Evolutionary conservation across 2,888 invertebrate species (phyloP), one percentile per base, ranked within the genome.

Genomic region (Pterostichus madidus): DNA sequence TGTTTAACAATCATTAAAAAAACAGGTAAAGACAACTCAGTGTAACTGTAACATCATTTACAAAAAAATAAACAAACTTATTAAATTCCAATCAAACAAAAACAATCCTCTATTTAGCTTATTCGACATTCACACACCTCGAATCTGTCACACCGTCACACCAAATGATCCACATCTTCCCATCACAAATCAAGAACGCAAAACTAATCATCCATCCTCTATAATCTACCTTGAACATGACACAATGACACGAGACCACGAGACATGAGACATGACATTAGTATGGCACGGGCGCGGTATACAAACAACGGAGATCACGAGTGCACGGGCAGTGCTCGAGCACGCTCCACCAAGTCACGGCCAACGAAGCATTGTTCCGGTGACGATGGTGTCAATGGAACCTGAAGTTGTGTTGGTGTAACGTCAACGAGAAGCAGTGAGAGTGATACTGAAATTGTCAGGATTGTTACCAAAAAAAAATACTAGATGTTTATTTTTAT

Each of bases 151-250:
- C n/a, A 52, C 52, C 13, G n/a, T 13, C 39, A 39, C 39, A 5
- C 8, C 39, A 39, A 39, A 6, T 39, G 39, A 39, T 39, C 46
- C 8, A 46, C 11, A 24, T 24, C n/a, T 52, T 52, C 2, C 52
- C 52, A n/a, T 52, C 52, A 52, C 52, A 52, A 52, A 52, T 52
- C 52, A 52, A 52, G 52, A 52, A 52, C 13, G 52, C 52, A 52
- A 52, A 52, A 11, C 52, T 52, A 52, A 52, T 52, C 52, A 52
- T 5, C 52, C 52, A 13, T 52, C n/a, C 10, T 5, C 1, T 39
- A 7, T 2, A 1, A 24, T 52, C 52, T 10, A 13, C 52, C 52
- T 52, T 52, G 52, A 52, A 52, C 52, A 52, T 52, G 52, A 52
- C 52, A 24, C 3, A 24, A 24, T 24, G 24, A 24, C 24, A 24